phyloP scores from a whole-genome alignment of 2,888 invertebrate species.

The Litoditis marina region DNA sequence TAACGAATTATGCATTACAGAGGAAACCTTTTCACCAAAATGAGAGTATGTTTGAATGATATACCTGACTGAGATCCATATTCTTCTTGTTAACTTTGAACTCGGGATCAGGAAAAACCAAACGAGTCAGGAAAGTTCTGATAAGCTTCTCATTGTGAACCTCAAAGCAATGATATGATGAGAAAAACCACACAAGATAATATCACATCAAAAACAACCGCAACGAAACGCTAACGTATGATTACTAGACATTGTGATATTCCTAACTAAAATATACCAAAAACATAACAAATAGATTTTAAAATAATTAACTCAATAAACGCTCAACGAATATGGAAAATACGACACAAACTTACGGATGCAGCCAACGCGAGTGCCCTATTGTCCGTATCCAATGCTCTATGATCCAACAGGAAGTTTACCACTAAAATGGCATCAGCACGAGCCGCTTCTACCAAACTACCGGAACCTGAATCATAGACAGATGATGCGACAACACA shows the following conservation, averaged over 20 bases:
- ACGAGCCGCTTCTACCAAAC: constrained; percentile 73
- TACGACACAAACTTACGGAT: constrained; percentile 19
- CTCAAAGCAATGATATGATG: constrained; percentile 18
- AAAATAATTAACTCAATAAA: too few relatives aligned
- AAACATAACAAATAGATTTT: too few relatives aligned
- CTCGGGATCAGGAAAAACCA: constrained; percentile 76
- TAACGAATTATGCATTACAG: too few relatives aligned
- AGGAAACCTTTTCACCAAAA: too few relatives aligned
- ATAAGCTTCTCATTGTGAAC: constrained; percentile 42
- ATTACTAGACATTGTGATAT: too few relatives aligned
- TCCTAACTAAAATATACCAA: too few relatives aligned
- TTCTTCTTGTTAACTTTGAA: constrained; percentile 85
- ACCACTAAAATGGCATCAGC: constrained; percentile 72
- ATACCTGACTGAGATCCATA: constrained; percentile 71
- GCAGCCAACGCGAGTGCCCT: constrained; percentile 71
- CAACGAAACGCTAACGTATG: too few relatives aligned
- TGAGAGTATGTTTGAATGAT: too few relatives aligned
- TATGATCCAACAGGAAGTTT: constrained; percentile 76
- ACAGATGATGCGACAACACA: too few relatives aligned
- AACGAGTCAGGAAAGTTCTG: constrained; percentile 44
- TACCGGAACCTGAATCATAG: constrained; percentile 53
- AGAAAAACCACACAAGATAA: too few relatives aligned
- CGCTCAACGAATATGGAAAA: too few relatives aligned
- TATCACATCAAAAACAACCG: too few relatives aligned
- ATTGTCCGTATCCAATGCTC: constrained; percentile 81